Evolutionary conservation across 2,888 invertebrate genomes (phyloP).

Genomic region (Melanophora roralis): DNA sequence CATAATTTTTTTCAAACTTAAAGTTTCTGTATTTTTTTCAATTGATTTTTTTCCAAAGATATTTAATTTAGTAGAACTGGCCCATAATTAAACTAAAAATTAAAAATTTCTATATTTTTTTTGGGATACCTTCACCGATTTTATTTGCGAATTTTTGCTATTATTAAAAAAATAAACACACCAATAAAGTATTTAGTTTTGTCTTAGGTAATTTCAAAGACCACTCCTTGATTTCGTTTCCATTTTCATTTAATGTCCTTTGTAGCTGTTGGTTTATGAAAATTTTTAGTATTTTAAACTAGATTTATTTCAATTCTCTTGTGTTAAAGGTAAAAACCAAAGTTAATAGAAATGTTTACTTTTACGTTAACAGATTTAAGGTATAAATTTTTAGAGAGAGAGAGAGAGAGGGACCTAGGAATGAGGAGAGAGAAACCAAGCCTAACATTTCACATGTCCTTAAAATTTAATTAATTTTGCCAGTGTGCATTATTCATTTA

Average conservation of each 20-base stretch:
- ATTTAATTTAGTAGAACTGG: no score
- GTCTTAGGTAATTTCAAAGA: neutral
- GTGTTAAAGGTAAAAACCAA: neutral
- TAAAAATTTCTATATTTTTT: no score
- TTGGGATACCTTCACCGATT: neutral
- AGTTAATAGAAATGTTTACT: neutral
- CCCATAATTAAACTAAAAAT: no score
- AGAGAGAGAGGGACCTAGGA: neutral
- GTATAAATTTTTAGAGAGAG: neutral
- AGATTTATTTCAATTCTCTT: slow-evolving; percentile 6
- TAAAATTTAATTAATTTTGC: slow-evolving; percentile 47
- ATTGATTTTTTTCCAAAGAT: no score
- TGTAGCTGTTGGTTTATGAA: neutral
- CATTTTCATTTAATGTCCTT: slow-evolving; percentile 18
- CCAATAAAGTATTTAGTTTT: slow-evolving; percentile 14
- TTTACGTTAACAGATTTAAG: neutral
- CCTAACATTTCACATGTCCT: slow-evolving; percentile 53
- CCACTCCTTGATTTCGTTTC: slow-evolving; percentile 45
- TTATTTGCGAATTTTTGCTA: neutral
- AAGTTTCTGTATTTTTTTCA: no score
- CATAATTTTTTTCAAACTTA: no score
- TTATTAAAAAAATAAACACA: neutral
- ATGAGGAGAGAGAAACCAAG: slow-evolving; percentile 33
- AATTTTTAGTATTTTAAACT: slow-evolving; percentile 44
- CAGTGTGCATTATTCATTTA: no score